These are phyloP conservation scores for Patella pellucida DNA, from an alignment of 2,888 invertebrate species.

Conservation along the genomic window DNA sequence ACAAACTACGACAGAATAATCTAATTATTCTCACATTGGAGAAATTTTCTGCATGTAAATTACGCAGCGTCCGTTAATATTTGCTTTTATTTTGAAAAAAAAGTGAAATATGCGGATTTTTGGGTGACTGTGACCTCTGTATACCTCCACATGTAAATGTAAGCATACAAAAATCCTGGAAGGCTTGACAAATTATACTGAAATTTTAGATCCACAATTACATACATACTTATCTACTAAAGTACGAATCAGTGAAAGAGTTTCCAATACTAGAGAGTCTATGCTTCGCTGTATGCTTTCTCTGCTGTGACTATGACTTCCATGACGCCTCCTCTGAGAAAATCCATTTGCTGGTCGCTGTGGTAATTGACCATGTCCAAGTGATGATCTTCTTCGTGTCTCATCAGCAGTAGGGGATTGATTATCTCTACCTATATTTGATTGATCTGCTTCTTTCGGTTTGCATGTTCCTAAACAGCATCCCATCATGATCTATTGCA, in stretches of 20 bases:
- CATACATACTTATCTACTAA: constrained; percentile 85
- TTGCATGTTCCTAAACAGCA: constrained; percentile 6
- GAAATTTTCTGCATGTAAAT: too few relatives aligned
- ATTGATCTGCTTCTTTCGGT: background rate
- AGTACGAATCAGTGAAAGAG: constrained; percentile 83
- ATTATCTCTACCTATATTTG: background rate
- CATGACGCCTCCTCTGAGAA: constrained; percentile 25
- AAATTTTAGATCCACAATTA: background rate
- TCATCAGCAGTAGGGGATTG: background rate
- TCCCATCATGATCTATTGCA: background rate
- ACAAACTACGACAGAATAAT: too few relatives aligned
- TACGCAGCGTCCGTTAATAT: too few relatives aligned
- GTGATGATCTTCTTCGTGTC: constrained; percentile 18
- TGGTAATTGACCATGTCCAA: background rate
- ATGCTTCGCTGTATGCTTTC: constrained; percentile 43
- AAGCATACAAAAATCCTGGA: background rate
- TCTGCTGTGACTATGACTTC: constrained; percentile 21
- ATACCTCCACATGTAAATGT: background rate
- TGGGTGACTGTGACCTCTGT: background rate
- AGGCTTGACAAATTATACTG: background rate
- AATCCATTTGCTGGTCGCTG: background rate
- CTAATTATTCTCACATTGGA: too few relatives aligned
- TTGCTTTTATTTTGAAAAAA: too few relatives aligned
- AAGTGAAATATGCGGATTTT: too few relatives aligned
- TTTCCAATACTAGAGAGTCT: constrained; percentile 84